Conservation (phyloP, 2,113 vertebrate genomes). For the Seriola aureovittata region DNA sequence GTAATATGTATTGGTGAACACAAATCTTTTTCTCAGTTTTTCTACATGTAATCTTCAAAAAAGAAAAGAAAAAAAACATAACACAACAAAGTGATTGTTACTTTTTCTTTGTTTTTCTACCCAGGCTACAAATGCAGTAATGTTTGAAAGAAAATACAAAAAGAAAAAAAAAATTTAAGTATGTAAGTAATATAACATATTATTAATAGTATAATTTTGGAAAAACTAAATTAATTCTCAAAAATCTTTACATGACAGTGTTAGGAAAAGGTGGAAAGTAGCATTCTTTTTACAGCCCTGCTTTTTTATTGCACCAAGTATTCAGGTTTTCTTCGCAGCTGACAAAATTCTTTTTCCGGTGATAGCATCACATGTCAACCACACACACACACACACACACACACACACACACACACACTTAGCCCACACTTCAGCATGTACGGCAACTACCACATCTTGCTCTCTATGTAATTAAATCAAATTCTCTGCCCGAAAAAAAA, state of each 20-base stretch:
- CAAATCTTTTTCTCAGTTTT: not conserved
- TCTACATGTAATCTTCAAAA: not conserved
- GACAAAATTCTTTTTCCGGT: slow-evolving; percentile 31
- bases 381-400: slow-evolving; percentile 1
- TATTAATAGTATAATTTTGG: not conserved
- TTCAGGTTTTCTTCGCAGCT: slow-evolving; percentile 58
- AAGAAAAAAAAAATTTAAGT: not conserved
- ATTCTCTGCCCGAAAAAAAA: slow-evolving; percentile 44
- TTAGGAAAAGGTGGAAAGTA: not conserved
- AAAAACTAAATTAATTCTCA: not conserved
- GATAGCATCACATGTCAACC: slow-evolving; percentile 31
- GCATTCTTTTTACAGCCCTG: not conserved
- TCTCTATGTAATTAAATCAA: slow-evolving; percentile 77
- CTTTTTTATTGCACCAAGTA: slow-evolving; percentile 33
- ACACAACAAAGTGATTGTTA: too few relatives aligned
- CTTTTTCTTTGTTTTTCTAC: too few relatives aligned
- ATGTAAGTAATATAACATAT: not conserved
- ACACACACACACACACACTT: slow-evolving; percentile 7
- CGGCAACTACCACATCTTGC: slow-evolving; percentile 56
- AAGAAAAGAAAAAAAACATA: too few relatives aligned
- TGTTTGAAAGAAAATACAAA: not conserved
- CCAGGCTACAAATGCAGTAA: too few relatives aligned
- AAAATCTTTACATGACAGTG: too few relatives aligned
- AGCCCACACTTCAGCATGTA: slow-evolving; percentile 40
- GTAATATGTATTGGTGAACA: not conserved